Conservation (phyloP, 2,797 vertebrate genomes). For the Sebastes aleutianus region DNA sequence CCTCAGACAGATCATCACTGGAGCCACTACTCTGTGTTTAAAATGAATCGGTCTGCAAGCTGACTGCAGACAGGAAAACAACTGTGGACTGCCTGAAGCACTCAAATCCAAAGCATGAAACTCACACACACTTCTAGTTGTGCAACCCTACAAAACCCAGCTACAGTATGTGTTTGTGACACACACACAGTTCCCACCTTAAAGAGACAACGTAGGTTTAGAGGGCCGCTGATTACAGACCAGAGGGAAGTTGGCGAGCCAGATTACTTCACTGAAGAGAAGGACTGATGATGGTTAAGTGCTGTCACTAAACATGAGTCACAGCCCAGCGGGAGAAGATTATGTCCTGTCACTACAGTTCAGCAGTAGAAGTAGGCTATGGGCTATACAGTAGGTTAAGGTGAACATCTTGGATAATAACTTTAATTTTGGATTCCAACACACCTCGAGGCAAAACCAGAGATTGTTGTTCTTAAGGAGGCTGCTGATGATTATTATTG, state of each 20-base stretch:
- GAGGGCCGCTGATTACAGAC: slow-evolving; percentile 1
- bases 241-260: neutral
- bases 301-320: neutral
- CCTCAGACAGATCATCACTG: neutral
- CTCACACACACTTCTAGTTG: neutral
- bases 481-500: neutral
- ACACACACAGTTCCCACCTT: neutral
- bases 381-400: neutral
- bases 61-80: neutral
- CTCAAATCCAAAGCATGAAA: neutral
- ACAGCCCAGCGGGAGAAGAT: neutral
- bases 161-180: neutral
- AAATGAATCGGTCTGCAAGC: neutral
- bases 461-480: neutral
- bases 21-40: neutral
- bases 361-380: neutral
- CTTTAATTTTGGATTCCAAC: neutral
- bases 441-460: neutral
- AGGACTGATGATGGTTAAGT: neutral
- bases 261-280: neutral
- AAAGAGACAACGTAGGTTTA: neutral
- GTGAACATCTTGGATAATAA: neutral
- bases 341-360: neutral
- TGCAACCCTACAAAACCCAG: neutral
- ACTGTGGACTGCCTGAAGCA: neutral